These are phyloP conservation scores for Labia minor DNA, from an alignment of 2,888 invertebrate species.

Conservation along the genomic window DNA sequence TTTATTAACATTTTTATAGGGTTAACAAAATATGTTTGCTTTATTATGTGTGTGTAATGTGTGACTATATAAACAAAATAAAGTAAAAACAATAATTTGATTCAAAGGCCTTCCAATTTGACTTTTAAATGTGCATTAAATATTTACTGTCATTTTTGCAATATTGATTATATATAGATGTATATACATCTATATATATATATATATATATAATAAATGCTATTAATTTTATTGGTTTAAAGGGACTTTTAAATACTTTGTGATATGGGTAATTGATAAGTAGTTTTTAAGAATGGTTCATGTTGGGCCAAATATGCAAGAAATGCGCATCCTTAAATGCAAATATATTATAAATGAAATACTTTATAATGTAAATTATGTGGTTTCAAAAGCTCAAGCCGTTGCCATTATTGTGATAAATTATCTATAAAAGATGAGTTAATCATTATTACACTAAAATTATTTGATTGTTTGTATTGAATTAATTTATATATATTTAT, in stretches of 20 bases:
- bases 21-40: background rate
- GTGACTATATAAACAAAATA: background rate
- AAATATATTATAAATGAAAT: background rate
- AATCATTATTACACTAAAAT: background rate
- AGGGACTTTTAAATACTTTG: background rate
- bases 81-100: background rate
- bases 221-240: background rate
- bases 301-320: background rate
- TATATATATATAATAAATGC: background rate
- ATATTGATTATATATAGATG: background rate
- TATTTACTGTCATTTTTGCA: background rate
- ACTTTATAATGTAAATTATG: too few relatives aligned
- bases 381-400: background rate
- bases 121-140: background rate
- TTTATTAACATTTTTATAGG: too few relatives aligned
- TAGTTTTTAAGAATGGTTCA: constrained; percentile 5
- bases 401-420: constrained; percentile 7
- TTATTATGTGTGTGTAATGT: background rate
- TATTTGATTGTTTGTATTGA: background rate
- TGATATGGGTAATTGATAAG: constrained; percentile 3
- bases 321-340: background rate
- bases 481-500: background rate
- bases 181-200: background rate
- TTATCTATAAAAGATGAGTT: background rate
- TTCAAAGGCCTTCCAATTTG: background rate